phyloP scores from a whole-genome alignment of 2,888 invertebrate genomes.

The Tachina lurida region DNA sequence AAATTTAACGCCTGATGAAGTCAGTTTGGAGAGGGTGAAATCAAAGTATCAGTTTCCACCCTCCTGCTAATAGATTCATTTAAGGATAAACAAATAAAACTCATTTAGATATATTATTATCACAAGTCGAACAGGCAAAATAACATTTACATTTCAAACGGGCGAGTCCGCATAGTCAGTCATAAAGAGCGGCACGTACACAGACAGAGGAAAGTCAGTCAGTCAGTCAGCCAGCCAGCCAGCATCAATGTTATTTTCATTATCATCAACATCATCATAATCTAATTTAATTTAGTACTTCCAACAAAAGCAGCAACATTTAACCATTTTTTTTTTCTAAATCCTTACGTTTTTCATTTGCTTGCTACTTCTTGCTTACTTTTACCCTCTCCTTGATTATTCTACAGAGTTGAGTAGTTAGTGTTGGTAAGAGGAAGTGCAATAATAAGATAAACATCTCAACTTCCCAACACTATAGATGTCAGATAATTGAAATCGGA shows the following conservation, averaged over 20 bases:
- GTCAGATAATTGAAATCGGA: constrained; percentile 70
- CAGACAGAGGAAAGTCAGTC: too few relatives aligned
- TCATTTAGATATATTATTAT: constrained; percentile 71
- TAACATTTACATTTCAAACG: constrained; percentile 40
- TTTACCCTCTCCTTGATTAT: constrained; percentile 15
- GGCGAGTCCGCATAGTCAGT: constrained; percentile 23
- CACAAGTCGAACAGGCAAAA: constrained; percentile 66
- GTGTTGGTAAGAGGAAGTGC: constrained; percentile 59
- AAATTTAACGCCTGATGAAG: constrained; percentile 68
- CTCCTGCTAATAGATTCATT: constrained; percentile 69
- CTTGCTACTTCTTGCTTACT: neutral
- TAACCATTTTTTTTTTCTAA: constrained; percentile 31
- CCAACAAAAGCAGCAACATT: constrained; percentile 48
- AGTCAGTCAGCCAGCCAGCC: constrained; percentile 25
- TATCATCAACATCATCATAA: constrained; percentile 58
- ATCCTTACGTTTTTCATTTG: too few relatives aligned
- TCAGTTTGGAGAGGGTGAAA: constrained; percentile 51
- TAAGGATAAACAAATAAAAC: constrained; percentile 71
- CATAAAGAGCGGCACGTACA: neutral
- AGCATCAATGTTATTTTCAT: constrained; percentile 47
- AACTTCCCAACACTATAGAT: constrained; percentile 63
- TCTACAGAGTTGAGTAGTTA: neutral
- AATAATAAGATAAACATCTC: constrained; percentile 70
- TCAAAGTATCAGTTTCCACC: constrained; percentile 63
- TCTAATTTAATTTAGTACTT: constrained; percentile 67